Base-by-base conservation (phyloP, 2,797 vertebrate genomes). In the Acanthopagrus latus region DNA sequence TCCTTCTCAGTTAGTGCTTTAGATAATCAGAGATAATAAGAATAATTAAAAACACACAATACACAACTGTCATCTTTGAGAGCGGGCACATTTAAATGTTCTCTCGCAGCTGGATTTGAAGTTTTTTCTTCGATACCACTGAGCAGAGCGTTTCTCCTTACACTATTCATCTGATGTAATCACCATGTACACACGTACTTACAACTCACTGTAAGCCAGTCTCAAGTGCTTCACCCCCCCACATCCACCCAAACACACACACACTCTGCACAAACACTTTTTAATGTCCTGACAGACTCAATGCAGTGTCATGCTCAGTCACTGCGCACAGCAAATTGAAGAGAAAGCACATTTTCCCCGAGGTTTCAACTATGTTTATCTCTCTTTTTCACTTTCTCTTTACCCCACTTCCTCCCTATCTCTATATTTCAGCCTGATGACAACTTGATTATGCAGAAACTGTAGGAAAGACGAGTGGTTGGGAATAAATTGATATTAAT, bases 401-500 rank as follows among this genome's bases (percentile, higher is more conserved):
- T 66, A 71, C 64, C 50, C 65, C 58, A 54, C 64, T 56, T 64
- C 81, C 74, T 60, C 80, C 64, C 64, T 41, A 59, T 87, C 76
- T 85, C 85, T 76, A 76, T 81, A 89, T 87, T 83, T 87, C 86
- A 86, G 71, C 79, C 74, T 84, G 87, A 92, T 94, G 92, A 94
- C 91, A 93, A 88, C 89, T 93, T 94, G 93, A 95, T 95, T 93
- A 94, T 92, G 90, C 90, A 88, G 83, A 90, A 91, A 90, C 69
- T 78, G 88, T 85, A 78, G 76, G 84, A 91, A 90, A 86, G 92
- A 92, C 74, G 81, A 88, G 83, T 86, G 84, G 71, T 85, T 90
- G 86, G 85, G 85, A 86, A 94, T 93, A 93, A 91, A 94, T 92
- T 90, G 88, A 91, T 94, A 93, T 91, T 94, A 94, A 93, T 94